A percentile compares a stretch with the other conserved stretches of the same genome.
phyloP scores from a whole-genome alignment of 2,797 vertebrate species.

The Pterois miles region DNA sequence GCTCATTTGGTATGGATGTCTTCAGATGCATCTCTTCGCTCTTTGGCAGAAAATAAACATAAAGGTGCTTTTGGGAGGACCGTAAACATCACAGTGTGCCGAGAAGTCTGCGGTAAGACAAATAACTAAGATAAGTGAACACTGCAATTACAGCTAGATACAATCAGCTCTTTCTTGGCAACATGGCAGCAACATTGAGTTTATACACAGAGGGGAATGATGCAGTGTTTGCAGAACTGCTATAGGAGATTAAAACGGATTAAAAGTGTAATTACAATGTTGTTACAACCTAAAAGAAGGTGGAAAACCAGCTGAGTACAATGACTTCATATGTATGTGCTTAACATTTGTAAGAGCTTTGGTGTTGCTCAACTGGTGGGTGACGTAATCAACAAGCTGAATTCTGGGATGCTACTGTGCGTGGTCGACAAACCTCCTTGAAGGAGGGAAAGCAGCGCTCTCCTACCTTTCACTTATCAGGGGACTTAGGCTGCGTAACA shows the following conservation, averaged over 20 bases:
- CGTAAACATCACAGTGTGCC: conserved; percentile 35
- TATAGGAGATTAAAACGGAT: conserved; percentile 25
- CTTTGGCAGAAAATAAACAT: conserved; percentile 42
- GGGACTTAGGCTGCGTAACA: conserved; percentile 68
- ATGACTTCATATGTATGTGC: not conserved
- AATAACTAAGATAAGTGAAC: conserved; percentile 44
- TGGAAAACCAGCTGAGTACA: not conserved
- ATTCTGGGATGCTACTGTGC: conserved; percentile 3
- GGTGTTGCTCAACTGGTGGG: not conserved
- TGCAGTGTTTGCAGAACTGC: not conserved
- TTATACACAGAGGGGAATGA: conserved; percentile 14
- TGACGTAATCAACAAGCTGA: conserved; percentile 24
- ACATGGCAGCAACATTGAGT: conserved; percentile 21
- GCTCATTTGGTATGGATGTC: conserved; percentile 18
- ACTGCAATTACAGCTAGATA: conserved; percentile 37
- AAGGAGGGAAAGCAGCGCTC: conserved; percentile 37
- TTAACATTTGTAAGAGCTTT: not conserved
- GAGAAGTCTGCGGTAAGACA: conserved; percentile 45
- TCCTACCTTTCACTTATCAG: conserved; percentile 64
- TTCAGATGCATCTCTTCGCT: conserved; percentile 27
- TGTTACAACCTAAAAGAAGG: conserved; percentile 13
- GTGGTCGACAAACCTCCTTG: conserved; percentile 20
- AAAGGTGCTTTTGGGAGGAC: conserved; percentile 41
- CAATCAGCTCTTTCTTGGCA: conserved; percentile 40
- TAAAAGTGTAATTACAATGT: conserved; percentile 1